Evolutionary conservation across 1,140 invertebrate species (phyloP), one percentile per base, ranked within the genome.

Genomic region (Monomorium pharaonis): DNA sequence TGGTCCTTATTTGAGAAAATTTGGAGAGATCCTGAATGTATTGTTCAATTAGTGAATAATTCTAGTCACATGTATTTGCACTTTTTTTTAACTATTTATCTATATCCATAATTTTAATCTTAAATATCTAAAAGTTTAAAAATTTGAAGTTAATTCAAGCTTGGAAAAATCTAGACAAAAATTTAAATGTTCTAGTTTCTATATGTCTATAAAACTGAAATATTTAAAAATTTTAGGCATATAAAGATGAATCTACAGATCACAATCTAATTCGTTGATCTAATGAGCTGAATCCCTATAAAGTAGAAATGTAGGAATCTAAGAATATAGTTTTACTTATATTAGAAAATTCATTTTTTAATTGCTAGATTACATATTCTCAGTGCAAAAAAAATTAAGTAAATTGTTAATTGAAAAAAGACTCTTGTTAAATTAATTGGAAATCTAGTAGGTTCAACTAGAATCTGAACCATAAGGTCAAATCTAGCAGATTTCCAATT

Each of bases 381-480:
- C 2, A 33, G 14, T 70, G 14, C n/a, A n/a, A 37, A 74, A 72
- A 14, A 83, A 60, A 56, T 72, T 42, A 83, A 44, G 4, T 27
- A 14, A 1, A 58, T 58, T 72, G 27, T 78, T 65, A n/a, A n/a
- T n/a, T n/a, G n/a, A n/a, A n/a, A n/a, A n/a, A n/a, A n/a, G n/a
- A n/a, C n/a, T n/a, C n/a, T n/a, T n/a, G n/a, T n/a, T n/a, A n/a
- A n/a, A n/a, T n/a, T n/a, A n/a, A n/a, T n/a, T n/a, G n/a, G n/a
- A n/a, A n/a, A n/a, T n/a, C n/a, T n/a, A n/a, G n/a, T n/a, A n/a
- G n/a, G n/a, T n/a, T n/a, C n/a, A n/a, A n/a, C n/a, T n/a, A n/a
- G n/a, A n/a, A n/a, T n/a, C n/a, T n/a, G n/a, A n/a, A n/a, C n/a
- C n/a, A n/a, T n/a, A n/a, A n/a, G n/a, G n/a, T n/a, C n/a, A n/a